phyloP scores from a whole-genome alignment of 2,113 vertebrate species.

The Peromyscus californicus region DNA sequence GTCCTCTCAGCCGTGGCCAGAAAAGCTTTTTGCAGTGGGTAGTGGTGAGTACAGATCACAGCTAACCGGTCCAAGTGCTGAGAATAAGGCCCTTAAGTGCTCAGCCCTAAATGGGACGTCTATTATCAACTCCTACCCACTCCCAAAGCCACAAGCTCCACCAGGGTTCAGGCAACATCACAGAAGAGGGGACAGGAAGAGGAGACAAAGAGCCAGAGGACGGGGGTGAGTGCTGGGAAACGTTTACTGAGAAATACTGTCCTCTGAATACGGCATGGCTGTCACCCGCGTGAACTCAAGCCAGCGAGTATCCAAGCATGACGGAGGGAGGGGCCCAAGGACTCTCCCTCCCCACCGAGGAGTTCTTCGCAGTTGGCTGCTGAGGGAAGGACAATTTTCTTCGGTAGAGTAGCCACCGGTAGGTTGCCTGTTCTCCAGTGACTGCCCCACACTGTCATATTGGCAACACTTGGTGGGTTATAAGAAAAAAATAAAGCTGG shows the following conservation, averaged over 20 bases:
- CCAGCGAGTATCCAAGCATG: neutral
- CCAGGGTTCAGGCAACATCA: neutral
- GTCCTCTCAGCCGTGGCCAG: neutral
- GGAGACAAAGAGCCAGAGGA: neutral
- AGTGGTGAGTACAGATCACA: neutral
- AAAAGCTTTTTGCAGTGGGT: neutral
- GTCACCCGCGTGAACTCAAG: neutral
- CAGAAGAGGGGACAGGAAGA: neutral
- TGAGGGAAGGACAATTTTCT: neutral
- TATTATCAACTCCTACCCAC: neutral
- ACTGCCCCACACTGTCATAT: neutral
- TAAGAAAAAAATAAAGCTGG: neutral
- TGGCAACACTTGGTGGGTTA: neutral
- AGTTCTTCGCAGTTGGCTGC: no score
- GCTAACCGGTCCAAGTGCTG: no score
- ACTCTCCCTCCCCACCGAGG: no score
- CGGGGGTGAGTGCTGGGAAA: neutral
- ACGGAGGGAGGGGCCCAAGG: neutral
- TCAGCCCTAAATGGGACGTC: neutral
- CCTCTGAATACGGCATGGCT: neutral
- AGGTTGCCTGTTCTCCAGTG: neutral
- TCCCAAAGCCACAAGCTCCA: neutral
- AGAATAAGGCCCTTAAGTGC: neutral
- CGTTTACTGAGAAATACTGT: neutral
- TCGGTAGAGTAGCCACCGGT: neutral